phyloP scores from a whole-genome alignment of 1,140 invertebrate species.

The Papilio helenus region DNA sequence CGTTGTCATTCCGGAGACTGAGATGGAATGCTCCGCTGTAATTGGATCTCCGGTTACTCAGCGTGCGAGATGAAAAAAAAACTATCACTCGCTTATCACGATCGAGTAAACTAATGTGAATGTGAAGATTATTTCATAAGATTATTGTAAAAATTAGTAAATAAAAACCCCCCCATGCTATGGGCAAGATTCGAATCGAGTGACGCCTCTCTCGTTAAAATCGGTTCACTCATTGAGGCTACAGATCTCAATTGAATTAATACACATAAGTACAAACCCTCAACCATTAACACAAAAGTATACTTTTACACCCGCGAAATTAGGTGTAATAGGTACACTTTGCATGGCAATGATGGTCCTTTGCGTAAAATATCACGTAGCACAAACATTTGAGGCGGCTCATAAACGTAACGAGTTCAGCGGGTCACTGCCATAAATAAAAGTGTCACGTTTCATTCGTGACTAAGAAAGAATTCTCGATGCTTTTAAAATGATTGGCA shows the following conservation, averaged over 20 bases:
- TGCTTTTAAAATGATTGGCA: conserved; percentile 13
- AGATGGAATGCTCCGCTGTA: conserved; percentile 10
- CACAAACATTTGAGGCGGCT: not conserved
- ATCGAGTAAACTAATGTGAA: not conserved
- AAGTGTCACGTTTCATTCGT: conserved; percentile 7
- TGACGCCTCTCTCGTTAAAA: too few relatives aligned
- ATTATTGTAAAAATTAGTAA: too few relatives aligned
- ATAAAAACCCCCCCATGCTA: too few relatives aligned
- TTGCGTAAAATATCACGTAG: conserved; percentile 1
- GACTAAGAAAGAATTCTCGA: not conserved
- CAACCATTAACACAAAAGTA: too few relatives aligned
- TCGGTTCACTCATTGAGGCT: not conserved
- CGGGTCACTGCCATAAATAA: conserved; percentile 7
- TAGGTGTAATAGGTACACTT: not conserved
- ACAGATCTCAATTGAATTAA: not conserved
- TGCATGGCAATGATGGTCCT: not conserved
- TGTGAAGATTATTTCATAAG: too few relatives aligned
- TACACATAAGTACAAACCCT: not conserved
- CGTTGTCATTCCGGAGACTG: not conserved
- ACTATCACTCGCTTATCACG: not conserved
- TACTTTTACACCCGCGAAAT: not conserved
- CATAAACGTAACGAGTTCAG: conserved; percentile 22
- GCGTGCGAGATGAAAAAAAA: not conserved
- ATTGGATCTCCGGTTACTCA: conserved; percentile 23
- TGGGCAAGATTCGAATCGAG: too few relatives aligned